Conservation (phyloP, 2,888 invertebrate genomes). For the Megalurothrips usitatus region DNA sequence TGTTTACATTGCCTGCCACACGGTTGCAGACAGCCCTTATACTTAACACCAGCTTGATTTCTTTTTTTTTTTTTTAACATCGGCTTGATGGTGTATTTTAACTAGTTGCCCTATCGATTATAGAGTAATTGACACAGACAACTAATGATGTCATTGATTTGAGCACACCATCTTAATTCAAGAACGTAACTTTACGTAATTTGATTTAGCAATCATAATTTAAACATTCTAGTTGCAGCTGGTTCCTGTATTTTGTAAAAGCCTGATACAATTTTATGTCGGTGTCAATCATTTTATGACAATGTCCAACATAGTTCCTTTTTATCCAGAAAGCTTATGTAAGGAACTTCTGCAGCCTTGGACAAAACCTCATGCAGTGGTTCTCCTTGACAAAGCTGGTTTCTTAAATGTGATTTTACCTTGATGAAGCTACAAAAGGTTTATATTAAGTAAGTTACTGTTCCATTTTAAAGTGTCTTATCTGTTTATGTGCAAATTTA, state of each 20-base stretch:
- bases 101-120: constrained; percentile 6
- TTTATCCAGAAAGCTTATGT: not conserved
- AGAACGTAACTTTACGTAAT: not conserved
- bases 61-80: too few species aligned
- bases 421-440: not conserved
- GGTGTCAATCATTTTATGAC: constrained; percentile 9
- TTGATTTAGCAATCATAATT: constrained; percentile 6
- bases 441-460: not conserved
- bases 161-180: not conserved
- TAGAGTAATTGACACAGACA: constrained; percentile 4
- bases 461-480: constrained; percentile 6
- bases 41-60: not conserved
- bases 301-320: constrained; percentile 7
- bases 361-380: constrained; percentile 4
- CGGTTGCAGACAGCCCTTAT: not conserved
- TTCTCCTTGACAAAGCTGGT: constrained; percentile 20
- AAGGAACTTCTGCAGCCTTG: not conserved
- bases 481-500: not conserved
- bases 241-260: constrained; percentile 1
- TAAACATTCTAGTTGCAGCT: not conserved
- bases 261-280: not conserved
- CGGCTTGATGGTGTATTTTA: not conserved
- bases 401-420: constrained; percentile 23
- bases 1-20: not conserved
- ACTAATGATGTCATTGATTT: constrained; percentile 4